phyloP scores from a whole-genome alignment of 1,140 invertebrate species.

The Drosophila tani region DNA sequence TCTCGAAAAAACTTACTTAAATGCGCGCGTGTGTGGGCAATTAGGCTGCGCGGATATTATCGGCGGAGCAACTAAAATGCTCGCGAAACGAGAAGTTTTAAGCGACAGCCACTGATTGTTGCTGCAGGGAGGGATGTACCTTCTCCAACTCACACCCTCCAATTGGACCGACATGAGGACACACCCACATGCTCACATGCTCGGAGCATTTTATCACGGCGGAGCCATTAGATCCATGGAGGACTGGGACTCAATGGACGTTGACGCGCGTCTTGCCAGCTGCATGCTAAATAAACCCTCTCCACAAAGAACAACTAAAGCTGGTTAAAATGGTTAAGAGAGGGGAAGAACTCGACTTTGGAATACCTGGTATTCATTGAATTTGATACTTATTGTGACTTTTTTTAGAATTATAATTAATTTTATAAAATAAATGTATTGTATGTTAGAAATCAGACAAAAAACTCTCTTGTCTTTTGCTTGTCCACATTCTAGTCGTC shows the following conservation, averaged over 20 bases:
- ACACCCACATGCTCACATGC: conserved; percentile 20
- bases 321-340: too few relatives aligned
- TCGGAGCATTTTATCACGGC: conserved; percentile 59
- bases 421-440: too few relatives aligned
- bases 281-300: conserved; percentile 59
- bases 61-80: conserved; percentile 32
- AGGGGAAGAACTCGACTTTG: neutral
- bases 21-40: conserved; percentile 63
- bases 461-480: too few relatives aligned
- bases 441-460: too few relatives aligned
- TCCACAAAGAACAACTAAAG: conserved; percentile 15
- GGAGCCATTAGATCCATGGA: conserved; percentile 58
- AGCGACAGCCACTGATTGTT: conserved; percentile 50
- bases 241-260: conserved; percentile 60
- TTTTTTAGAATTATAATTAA: neutral
- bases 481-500: too few relatives aligned
- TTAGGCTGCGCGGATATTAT: conserved; percentile 49
- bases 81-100: conserved; percentile 32
- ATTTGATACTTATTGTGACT: too few relatives aligned
- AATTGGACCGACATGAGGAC: neutral
- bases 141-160: neutral
- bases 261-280: conserved; percentile 62
- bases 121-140: conserved; percentile 27
- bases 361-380: neutral
- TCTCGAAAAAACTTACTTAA: conserved; percentile 58